These are phyloP conservation scores for Lepidonotus clava DNA, from an alignment of 2,888 invertebrate species.

Conservation along the genomic window DNA sequence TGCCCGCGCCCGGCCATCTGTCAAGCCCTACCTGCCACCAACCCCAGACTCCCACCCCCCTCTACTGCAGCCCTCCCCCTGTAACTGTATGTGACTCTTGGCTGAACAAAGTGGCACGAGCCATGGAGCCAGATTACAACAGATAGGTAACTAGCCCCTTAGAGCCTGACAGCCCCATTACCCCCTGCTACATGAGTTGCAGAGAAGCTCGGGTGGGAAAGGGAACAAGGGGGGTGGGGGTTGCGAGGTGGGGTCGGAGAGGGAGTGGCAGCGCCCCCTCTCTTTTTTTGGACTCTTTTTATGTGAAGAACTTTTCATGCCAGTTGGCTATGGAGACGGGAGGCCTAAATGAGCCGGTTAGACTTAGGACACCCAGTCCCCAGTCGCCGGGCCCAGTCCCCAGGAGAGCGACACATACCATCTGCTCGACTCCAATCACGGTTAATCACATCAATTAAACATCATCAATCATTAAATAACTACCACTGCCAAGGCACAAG, in stretches of 20 bases:
- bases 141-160: constrained; percentile 40
- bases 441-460: constrained; percentile 48
- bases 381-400: background rate
- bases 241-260: background rate
- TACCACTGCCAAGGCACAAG: constrained; percentile 31
- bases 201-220: background rate
- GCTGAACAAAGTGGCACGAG: constrained; percentile 1
- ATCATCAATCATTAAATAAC: constrained; percentile 51
- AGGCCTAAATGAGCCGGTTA: background rate
- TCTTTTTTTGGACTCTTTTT: background rate
- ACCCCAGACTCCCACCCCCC: background rate
- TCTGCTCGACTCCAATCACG: constrained; percentile 41
- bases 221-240: background rate
- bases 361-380: constrained; percentile 12
- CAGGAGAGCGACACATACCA: constrained; percentile 45
- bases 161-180: constrained; percentile 12
- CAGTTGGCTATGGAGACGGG: background rate
- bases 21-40: constrained; percentile 33
- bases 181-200: background rate
- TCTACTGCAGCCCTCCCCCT: background rate
- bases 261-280: background rate
- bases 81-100: background rate
- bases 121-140: constrained; percentile 22
- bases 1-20: constrained; percentile 21
- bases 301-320: constrained; percentile 1